Conservation (phyloP, 2,888 invertebrate species). For the Caenorhabditis doughertyi region DNA sequence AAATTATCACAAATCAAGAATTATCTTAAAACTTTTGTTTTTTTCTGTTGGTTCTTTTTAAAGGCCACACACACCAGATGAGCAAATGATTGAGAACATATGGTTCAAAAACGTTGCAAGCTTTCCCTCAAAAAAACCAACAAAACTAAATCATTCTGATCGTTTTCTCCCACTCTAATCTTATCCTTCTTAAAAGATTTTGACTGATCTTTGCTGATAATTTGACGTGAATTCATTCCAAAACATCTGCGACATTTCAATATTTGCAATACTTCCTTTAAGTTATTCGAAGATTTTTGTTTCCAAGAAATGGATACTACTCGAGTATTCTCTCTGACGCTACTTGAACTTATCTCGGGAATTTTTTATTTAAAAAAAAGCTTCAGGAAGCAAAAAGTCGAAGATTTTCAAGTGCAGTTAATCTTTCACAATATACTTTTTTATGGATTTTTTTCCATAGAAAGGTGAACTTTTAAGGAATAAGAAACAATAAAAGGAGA, state of each 20-base stretch:
- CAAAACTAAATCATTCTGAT: background rate
- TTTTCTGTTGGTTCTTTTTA: background rate
- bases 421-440: too few relatives aligned
- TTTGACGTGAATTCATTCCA: background rate
- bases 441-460: background rate
- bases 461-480: background rate
- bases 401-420: background rate
- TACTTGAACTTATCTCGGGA: background rate
- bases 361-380: background rate
- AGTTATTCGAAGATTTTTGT: background rate
- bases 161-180: background rate
- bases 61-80: background rate
- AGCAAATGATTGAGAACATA: slow-evolving; percentile 18
- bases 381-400: background rate
- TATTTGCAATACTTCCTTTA: background rate
- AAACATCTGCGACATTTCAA: slow-evolving; percentile 19
- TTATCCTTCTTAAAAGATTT: background rate
- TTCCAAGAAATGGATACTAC: background rate
- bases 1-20: too few relatives aligned
- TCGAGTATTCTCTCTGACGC: slow-evolving; percentile 14
- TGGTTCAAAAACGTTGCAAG: slow-evolving; percentile 6
- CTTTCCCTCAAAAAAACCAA: too few relatives aligned
- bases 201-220: slow-evolving; percentile 7
- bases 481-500: background rate
- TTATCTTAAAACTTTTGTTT: background rate